Evolutionary conservation across 2,888 invertebrate genomes (phyloP), one percentile per base, ranked within the genome.

Genomic region (Trissoscelio sp.): DNA sequence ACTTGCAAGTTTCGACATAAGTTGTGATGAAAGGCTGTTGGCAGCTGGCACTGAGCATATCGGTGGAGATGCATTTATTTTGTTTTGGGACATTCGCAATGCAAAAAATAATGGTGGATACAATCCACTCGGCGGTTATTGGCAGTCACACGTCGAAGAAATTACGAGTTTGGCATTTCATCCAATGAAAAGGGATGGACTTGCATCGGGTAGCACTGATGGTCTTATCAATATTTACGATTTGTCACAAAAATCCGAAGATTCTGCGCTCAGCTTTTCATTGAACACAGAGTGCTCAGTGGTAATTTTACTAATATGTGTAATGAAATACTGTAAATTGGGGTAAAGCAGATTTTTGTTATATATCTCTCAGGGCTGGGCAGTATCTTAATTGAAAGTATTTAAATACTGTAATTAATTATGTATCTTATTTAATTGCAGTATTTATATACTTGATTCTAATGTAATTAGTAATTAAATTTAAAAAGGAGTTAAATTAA

Each of bases 191-290:
- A 91, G 93, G 1, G 94, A 96, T 89, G 90, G 93, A 5, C 87
- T 98, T 66, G 94, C 95, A 11, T 94, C 96, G 0, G 96, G 97
- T 0, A 95, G 97, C 0, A 93, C 94, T 0, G 98, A 98, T 91
- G 97, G 97, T 0, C 92, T 98, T 12, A 94, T 98, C 0, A 98
- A 98, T 91, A 88, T 97, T 1, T 98, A 95, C 91, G 95, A 98
- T 90, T 92, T 98, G 18, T 93, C 93, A 57, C 93, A 97, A 88
- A 86, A 92, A 0, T 92, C 91, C 0, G 98, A 98, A 92, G 96
- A 97, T 73, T 96, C 96, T 86, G 97, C 98, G 0, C 92, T 98
- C 1, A 91, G 92, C 11, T 94, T 94, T 85, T 95, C 96, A 0
- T 92, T 97, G 24, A 97, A 97, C 88, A 94, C 96, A 0, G 95